These are phyloP conservation scores for Chloroceryle aenea DNA, from an alignment of 2,113 vertebrate genomes.

Conservation along the genomic window DNA sequence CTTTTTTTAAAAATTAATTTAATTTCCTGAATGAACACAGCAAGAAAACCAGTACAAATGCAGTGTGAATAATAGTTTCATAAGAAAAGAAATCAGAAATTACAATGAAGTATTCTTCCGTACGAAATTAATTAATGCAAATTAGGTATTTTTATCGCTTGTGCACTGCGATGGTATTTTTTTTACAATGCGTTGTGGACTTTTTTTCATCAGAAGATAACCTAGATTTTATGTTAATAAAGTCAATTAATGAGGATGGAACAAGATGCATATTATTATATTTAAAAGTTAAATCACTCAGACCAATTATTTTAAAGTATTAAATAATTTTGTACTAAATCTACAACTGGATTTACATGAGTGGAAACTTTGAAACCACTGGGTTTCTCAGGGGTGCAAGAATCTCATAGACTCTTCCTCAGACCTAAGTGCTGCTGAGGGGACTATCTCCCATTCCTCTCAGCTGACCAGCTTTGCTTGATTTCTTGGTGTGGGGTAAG, in stretches of 20 bases:
- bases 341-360: background rate
- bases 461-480: background rate
- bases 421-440: background rate
- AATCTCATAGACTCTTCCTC: background rate
- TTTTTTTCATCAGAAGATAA: background rate
- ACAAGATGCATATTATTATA: background rate
- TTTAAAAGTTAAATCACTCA: background rate
- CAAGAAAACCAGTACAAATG: background rate
- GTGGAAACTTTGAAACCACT: background rate
- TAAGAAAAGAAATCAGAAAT: background rate
- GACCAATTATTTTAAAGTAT: background rate
- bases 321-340: background rate
- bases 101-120: background rate
- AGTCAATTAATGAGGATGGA: background rate
- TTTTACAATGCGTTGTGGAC: background rate
- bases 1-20: background rate
- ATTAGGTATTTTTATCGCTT: background rate
- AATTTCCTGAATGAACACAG: background rate
- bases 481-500: background rate
- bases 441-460: background rate
- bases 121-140: background rate
- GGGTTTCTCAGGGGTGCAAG: background rate
- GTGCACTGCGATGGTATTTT: fast-evolving
- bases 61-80: background rate
- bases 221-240: background rate